Conservation (phyloP, 2,888 invertebrate genomes). For the Plagodis pulveraria region DNA sequence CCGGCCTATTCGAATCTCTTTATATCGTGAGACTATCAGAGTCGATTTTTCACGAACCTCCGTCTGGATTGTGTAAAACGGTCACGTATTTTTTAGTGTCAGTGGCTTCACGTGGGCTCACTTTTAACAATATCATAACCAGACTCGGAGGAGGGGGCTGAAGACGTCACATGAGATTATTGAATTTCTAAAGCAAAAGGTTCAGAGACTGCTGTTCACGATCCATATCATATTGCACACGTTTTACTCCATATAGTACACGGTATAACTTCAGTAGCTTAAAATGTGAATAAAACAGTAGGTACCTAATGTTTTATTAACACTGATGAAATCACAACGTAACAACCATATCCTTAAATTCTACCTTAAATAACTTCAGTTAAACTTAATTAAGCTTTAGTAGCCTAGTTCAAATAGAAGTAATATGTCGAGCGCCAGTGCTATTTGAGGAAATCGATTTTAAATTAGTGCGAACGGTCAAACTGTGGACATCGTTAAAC, state of each 20-base stretch:
- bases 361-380: conserved; percentile 1
- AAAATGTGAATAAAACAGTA: too few relatives aligned
- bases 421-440: conserved; percentile 28
- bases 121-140: conserved; percentile 70
- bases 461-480: conserved; percentile 39
- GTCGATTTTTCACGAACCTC: conserved; percentile 59
- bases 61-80: conserved; percentile 60
- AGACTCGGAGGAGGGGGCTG: conserved; percentile 45
- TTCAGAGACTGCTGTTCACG: conserved; percentile 51
- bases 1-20: conserved; percentile 62
- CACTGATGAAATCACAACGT: too few relatives aligned
- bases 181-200: conserved; percentile 61
- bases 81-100: conserved; percentile 72
- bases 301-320: too few relatives aligned
- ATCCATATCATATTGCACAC: conserved; percentile 36
- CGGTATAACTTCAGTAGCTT: too few relatives aligned
- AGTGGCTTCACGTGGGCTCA: conserved; percentile 55
- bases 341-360: background rate
- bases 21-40: conserved; percentile 60
- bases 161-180: conserved; percentile 52
- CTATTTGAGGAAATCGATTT: conserved; percentile 37
- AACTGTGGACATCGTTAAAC: conserved; percentile 44
- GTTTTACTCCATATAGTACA: background rate
- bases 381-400: conserved; percentile 11
- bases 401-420: conserved; percentile 9